Evolutionary conservation across 2,888 invertebrate genomes (phyloP).

Genomic region (Philereme transversata): DNA sequence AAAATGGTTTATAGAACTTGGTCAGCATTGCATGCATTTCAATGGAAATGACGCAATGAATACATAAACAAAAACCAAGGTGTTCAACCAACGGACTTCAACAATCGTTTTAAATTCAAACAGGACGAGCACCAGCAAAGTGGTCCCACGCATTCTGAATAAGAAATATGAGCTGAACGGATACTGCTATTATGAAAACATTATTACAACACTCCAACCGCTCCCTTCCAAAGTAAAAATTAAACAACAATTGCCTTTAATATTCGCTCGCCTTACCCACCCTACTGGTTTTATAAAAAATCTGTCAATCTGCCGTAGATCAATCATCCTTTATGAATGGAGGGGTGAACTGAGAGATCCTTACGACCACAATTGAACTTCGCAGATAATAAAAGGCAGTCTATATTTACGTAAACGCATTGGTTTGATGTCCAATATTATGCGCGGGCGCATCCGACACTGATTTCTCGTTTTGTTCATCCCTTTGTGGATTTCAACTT

Average conservation of each 20-base stretch:
- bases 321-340: constrained; percentile 80
- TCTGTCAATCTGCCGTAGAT: constrained; percentile 83
- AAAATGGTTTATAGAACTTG: too few species aligned
- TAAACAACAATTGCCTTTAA: constrained; percentile 85
- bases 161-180: constrained; percentile 83
- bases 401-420: constrained; percentile 82
- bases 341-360: constrained; percentile 67
- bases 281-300: constrained; percentile 79
- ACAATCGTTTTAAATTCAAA: constrained; percentile 65
- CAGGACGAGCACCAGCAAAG: constrained; percentile 50
- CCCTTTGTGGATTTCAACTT: constrained; percentile 52
- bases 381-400: constrained; percentile 78
- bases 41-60: constrained; percentile 18
- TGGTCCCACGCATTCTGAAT: constrained; percentile 81
- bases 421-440: constrained; percentile 77
- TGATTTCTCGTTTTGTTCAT: constrained; percentile 58
- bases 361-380: constrained; percentile 70
- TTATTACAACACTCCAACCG: constrained; percentile 83
- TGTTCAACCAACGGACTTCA: constrained; percentile 61
- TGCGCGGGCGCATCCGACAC: constrained; percentile 67
- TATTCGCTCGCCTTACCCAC: constrained; percentile 75
- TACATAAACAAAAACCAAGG: constrained; percentile 54
- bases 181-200: constrained; percentile 84
- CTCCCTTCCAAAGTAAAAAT: constrained; percentile 81
- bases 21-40: neutral